Conservation (phyloP, 2,797 vertebrate species). For the Acrocephalus scirpaceus region DNA sequence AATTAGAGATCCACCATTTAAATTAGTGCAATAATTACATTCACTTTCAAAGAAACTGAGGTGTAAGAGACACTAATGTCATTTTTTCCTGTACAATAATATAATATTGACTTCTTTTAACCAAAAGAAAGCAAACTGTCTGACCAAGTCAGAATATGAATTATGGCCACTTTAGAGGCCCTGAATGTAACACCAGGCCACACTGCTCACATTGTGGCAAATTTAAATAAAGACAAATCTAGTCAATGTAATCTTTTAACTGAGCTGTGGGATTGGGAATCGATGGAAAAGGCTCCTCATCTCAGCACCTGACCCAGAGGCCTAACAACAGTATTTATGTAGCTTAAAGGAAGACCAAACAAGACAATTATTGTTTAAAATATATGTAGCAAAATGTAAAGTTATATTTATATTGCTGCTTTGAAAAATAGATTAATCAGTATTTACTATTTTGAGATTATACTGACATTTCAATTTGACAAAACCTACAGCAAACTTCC, state of each 20-base stretch:
- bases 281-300: not conserved
- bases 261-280: not conserved
- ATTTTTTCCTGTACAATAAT: not conserved
- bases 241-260: not conserved
- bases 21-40: conserved; percentile 44
- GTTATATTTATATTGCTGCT: not conserved
- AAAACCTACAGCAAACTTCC: not conserved
- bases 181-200: not conserved
- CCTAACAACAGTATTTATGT: not conserved
- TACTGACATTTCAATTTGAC: not conserved
- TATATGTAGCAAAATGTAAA: not conserved
- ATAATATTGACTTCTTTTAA: not conserved
- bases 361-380: not conserved
- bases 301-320: not conserved
- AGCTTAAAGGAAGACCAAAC: not conserved
- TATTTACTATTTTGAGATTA: not conserved
- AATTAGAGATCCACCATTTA: not conserved
- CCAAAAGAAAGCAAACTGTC: not conserved
- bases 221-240: conserved; percentile 30
- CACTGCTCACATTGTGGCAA: not conserved
- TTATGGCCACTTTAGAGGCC: not conserved
- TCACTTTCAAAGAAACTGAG: conserved; percentile 8
- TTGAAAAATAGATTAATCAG: not conserved
- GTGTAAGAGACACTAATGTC: not conserved
- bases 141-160: not conserved